phyloP scores from a whole-genome alignment of 2,797 vertebrate species.

The Phalanger gymnotis region DNA sequence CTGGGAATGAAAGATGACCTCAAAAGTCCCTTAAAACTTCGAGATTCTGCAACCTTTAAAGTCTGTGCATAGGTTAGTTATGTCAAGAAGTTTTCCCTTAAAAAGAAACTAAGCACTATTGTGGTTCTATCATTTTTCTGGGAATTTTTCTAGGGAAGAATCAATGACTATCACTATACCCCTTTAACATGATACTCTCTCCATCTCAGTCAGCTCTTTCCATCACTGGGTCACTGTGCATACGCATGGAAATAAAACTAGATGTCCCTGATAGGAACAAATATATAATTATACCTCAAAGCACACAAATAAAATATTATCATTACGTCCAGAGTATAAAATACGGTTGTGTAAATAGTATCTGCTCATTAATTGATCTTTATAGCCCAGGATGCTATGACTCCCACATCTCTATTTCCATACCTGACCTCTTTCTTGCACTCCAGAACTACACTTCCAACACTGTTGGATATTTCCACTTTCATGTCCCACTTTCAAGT shows the following conservation, averaged over 20 bases:
- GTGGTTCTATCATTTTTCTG: neutral
- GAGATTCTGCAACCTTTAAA: neutral
- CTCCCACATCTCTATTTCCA: neutral
- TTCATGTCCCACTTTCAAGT: neutral
- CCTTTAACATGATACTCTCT: neutral
- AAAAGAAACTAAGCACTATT: neutral
- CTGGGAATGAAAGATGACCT: neutral
- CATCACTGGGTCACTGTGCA: neutral
- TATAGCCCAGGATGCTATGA: neutral
- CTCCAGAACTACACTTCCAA: neutral
- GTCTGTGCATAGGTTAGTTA: neutral
- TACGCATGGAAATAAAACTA: neutral
- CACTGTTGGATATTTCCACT: neutral
- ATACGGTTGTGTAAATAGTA: neutral
- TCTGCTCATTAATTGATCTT: neutral
- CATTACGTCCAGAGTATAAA: neutral
- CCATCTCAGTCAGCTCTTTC: neutral
- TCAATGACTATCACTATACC: neutral
- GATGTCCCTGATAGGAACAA: neutral
- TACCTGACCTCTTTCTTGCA: neutral
- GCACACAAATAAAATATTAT: neutral
- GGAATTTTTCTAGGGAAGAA: neutral
- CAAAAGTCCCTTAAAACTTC: neutral
- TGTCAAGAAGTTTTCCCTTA: neutral
- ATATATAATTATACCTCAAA: neutral